Base-by-base conservation (phyloP, 2,797 vertebrate genomes). In the Enteromius unitaeniatus region DNA sequence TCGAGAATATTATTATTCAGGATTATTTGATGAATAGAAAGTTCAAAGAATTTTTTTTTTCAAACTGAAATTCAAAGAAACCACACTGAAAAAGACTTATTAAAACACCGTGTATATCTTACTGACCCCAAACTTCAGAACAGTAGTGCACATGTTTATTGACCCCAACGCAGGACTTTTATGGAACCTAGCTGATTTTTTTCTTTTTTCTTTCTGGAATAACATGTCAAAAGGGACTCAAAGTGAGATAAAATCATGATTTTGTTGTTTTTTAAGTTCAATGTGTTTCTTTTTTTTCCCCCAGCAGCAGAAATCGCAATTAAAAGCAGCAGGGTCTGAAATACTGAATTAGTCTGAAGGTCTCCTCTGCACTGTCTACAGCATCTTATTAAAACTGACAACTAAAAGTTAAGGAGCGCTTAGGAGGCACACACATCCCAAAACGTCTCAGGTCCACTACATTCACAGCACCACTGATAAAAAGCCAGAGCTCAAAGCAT, bases 371-470 rank as follows among this genome's bases (percentile, higher is more conserved):
- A 58, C 51, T 42, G 23, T 47, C 68, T 34, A 42, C 60, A 51
- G 15, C 53, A 69, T 2, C 7, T 85, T 69, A 85, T 79, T 76
- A 87, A 81, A 87, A 28, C 60, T 78, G n/a, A 53, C 70, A 28
- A 84, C 79, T 78, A 53, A 81, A 83, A 86, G 77, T 83, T 81
- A 84, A 87, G 72, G 75, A 78, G 28, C 21, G 49, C 78, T 88
- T 82, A 84, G 75, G 77, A 69, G 37, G 79, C 45, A 45, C 37
- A 62, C 49, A 23, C 60, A 31, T 65, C 75, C 78, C 76, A 73
- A 67, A 55, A 42, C 9, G n/a, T 73, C 67, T 65, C 47, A 47
- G 83, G 76, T 68, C 62, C 51, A 77, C 47, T 64, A 53, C 76
- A 64, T 28, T 68, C 72, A 81, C 67, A 62, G 55, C 68, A 23